Evolutionary conservation across 1,140 invertebrate genomes (phyloP).

Genomic region (Danaus melanippus): DNA sequence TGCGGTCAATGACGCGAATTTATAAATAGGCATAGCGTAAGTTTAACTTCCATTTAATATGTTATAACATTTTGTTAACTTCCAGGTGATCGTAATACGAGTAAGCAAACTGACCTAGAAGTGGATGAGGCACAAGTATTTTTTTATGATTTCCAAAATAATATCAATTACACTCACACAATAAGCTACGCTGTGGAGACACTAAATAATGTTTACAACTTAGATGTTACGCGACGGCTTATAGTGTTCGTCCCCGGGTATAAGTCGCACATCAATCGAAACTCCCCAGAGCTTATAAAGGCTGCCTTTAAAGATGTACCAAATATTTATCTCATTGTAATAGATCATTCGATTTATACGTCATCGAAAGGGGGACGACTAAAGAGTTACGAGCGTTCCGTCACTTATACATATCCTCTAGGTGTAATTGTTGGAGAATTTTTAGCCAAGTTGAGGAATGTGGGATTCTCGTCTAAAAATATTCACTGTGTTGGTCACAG

Average conservation of each 20-base stretch:
- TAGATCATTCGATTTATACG: constrained; percentile 58
- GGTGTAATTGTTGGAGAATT: constrained; percentile 44
- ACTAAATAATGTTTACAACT: constrained; percentile 36
- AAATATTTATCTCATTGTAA: constrained; percentile 51
- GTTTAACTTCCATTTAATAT: too few relatives aligned
- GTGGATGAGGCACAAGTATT: constrained; percentile 44
- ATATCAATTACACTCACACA: constrained; percentile 48
- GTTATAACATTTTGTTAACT: constrained; percentile 9
- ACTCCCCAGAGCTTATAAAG: constrained; percentile 45
- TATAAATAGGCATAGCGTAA: too few relatives aligned
- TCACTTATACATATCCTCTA: constrained; percentile 40
- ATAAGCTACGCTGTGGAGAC: constrained; percentile 36
- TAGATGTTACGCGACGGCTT: constrained; percentile 43
- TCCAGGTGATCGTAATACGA: constrained; percentile 60
- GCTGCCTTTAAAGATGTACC: constrained; percentile 47
- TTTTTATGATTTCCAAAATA: constrained; percentile 61
- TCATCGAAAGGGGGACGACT: constrained; percentile 36
- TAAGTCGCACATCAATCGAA: constrained; percentile 48
- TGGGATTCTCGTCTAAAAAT: constrained; percentile 48
- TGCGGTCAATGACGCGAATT: too few relatives aligned
- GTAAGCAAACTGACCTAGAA: constrained; percentile 24
- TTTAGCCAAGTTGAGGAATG: constrained; percentile 29
- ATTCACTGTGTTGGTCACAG: constrained; percentile 70
- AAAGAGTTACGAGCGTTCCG: constrained; percentile 52
- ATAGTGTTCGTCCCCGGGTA: constrained; percentile 59